phyloP scores from a whole-genome alignment of 1,140 invertebrate genomes.

The Drosophila ambigua region DNA sequence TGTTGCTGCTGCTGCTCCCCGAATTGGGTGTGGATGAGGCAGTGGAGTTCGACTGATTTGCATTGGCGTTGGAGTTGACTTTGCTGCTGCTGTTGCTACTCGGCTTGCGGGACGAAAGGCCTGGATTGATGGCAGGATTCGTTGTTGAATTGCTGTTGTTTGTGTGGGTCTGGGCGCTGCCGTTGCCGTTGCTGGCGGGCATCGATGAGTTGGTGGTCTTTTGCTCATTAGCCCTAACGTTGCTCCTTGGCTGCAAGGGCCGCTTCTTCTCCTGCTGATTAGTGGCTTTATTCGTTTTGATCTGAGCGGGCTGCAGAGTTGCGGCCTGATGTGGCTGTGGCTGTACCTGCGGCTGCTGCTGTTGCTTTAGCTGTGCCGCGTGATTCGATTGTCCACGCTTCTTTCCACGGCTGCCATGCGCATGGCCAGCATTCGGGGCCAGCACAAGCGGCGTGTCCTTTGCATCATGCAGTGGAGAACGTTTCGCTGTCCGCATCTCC shows the following conservation, averaged over 20 bases:
- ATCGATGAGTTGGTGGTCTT: constrained; percentile 7
- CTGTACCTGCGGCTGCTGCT: constrained; percentile 26
- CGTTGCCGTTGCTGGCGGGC: constrained; percentile 2
- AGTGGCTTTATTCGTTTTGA: constrained; percentile 32
- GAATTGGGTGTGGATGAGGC: constrained; percentile 9
- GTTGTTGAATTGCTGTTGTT: constrained; percentile 20
- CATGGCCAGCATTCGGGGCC: constrained; percentile 26
- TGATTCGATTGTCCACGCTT: constrained; percentile 59
- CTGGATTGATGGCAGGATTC: constrained; percentile 20
- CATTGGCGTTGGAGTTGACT: constrained; percentile 29
- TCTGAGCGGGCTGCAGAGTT: constrained; percentile 22
- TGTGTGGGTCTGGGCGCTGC: constrained; percentile 21
- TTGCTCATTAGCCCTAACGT: constrained; percentile 26
- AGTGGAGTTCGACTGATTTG: constrained; percentile 59
- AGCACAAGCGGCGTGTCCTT: constrained; percentile 49
- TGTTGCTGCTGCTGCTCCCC: constrained; percentile 27
- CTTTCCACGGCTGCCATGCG: constrained; percentile 48
- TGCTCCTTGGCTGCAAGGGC: constrained; percentile 40
- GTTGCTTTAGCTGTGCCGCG: constrained; percentile 25
- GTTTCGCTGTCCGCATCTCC: constrained; percentile 55
- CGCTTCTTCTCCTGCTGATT: constrained; percentile 58
- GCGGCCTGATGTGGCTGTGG: constrained; percentile 23
- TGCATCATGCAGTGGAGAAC: constrained; percentile 70
- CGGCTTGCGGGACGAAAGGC: constrained; percentile 42
- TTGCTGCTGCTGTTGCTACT: constrained; percentile 10